Evolutionary conservation across 2,888 invertebrate species (phyloP).

Genomic region (Aporophyla lueneburgensis): DNA sequence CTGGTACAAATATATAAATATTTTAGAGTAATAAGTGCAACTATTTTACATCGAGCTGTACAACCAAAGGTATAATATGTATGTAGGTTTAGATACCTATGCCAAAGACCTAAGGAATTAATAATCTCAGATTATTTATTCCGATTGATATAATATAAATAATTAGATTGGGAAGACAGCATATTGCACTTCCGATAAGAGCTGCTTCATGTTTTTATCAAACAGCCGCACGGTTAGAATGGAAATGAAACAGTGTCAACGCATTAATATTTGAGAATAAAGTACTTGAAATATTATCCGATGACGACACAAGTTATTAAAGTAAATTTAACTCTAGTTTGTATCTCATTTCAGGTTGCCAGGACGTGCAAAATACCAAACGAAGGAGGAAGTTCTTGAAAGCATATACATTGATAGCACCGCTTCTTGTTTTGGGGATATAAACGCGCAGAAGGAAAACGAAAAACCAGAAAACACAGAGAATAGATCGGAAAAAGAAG

Average conservation of each 20-base stretch:
- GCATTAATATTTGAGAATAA: background rate
- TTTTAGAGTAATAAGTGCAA: background rate
- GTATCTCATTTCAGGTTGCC: slow-evolving; percentile 82
- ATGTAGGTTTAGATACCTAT: background rate
- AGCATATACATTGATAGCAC: slow-evolving; percentile 89
- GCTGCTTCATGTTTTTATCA: background rate
- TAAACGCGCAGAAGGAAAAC: slow-evolving; percentile 85
- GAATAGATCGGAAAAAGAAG: slow-evolving; percentile 82
- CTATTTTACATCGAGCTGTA: background rate
- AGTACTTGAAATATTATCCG: background rate
- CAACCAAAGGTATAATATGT: background rate
- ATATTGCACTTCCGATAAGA: slow-evolving; percentile 13
- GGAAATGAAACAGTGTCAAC: background rate
- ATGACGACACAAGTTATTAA: background rate
- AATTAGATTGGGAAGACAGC: background rate
- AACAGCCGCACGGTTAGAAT: background rate
- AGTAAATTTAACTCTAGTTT: slow-evolving; percentile 14
- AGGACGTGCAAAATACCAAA: slow-evolving; percentile 88
- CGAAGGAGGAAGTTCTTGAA: slow-evolving; percentile 89
- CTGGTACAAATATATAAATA: background rate
- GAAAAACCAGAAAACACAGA: slow-evolving; percentile 77
- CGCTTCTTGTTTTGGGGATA: slow-evolving; percentile 88
- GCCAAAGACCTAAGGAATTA: background rate
- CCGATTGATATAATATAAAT: background rate
- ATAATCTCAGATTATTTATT: background rate